These are phyloP conservation scores for Argopecten irradians DNA, from an alignment of 1,140 invertebrate species.

Conservation along the genomic window DNA sequence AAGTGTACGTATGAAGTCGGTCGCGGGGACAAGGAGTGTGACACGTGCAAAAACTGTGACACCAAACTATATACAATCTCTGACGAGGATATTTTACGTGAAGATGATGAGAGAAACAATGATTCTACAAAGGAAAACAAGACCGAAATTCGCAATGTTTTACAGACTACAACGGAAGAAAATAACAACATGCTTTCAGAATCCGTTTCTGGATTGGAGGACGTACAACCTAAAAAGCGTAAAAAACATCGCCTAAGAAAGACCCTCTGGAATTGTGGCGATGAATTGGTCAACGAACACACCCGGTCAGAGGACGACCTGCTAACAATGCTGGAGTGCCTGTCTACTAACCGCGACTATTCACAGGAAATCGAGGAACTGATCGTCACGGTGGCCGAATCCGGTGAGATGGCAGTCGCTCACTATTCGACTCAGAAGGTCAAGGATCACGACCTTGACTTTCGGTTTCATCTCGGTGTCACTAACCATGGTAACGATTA, in stretches of 20 bases:
- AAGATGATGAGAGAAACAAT: not conserved
- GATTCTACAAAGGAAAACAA: constrained; percentile 32
- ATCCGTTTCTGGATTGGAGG: not conserved
- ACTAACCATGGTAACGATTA: not conserved
- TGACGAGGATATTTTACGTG: not conserved
- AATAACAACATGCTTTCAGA: not conserved
- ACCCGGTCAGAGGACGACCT: not conserved
- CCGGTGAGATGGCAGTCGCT: not conserved
- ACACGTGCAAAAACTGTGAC: not conserved
- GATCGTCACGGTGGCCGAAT: not conserved
- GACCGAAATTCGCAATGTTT: not conserved
- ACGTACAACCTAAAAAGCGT: not conserved
- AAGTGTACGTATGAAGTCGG: not conserved
- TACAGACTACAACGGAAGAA: not conserved
- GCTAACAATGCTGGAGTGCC: not conserved
- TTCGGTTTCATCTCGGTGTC: not conserved
- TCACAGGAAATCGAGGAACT: not conserved
- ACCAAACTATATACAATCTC: not conserved
- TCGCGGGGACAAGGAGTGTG: not conserved
- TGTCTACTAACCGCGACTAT: not conserved
- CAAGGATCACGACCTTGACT: not conserved
- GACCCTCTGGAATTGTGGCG: not conserved
- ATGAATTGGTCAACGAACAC: no score
- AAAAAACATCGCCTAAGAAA: not conserved
- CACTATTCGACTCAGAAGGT: not conserved